Evolutionary conservation across 2,888 invertebrate genomes (phyloP).

Genomic region (Eugnorisma glareosa): DNA sequence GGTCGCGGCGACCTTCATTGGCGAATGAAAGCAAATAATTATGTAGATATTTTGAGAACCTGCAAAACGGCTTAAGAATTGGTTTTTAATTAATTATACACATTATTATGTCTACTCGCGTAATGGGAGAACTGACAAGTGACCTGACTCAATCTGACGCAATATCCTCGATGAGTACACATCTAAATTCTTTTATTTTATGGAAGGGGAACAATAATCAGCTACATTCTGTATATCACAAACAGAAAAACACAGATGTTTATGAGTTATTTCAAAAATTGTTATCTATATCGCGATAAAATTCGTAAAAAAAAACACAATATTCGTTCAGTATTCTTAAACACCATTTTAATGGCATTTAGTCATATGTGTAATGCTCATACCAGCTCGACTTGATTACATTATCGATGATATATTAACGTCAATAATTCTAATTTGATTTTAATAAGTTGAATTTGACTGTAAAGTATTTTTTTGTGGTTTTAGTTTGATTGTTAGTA

Average conservation of each 20-base stretch:
- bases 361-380: too few species aligned
- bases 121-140: background rate
- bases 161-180: background rate
- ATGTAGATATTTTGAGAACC: background rate
- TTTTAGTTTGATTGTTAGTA: background rate
- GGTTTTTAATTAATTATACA: background rate
- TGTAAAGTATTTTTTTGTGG: background rate
- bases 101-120: too few species aligned
- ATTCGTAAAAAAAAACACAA: too few species aligned
- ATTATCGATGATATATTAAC: background rate
- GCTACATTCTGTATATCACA: background rate
- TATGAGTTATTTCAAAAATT: background rate
- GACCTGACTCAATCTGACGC: too few species aligned
- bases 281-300: background rate
- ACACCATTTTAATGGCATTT: background rate
- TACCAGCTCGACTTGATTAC: background rate
- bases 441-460: background rate
- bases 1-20: background rate
- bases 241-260: background rate
- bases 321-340: too few species aligned
- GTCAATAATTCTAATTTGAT: background rate
- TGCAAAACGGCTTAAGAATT: constrained; percentile 5
- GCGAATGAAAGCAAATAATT: background rate
- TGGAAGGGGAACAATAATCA: background rate
- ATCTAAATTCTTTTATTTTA: background rate